Base-by-base conservation (phyloP, 2,888 invertebrate species). In the Schizaphis graminum region DNA sequence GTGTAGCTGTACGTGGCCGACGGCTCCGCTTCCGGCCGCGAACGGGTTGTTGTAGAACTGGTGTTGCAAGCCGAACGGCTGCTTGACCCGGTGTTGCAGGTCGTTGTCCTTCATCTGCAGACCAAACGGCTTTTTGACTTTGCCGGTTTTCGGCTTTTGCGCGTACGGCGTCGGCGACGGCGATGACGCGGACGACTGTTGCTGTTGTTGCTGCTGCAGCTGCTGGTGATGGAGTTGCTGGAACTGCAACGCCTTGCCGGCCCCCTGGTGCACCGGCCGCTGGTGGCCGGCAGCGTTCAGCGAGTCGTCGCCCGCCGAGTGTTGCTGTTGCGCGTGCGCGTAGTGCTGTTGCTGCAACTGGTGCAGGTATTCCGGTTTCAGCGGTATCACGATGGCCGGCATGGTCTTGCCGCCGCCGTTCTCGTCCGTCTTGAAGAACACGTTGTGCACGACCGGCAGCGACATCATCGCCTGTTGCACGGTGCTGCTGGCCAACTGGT, bases 381-480 rank as follows among this genome's bases (percentile, higher is more conserved):
- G 53, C 1, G 94, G 94, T 86, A 94, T 94, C 28, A 94, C 94
- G n/a, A 94, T 94, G 67, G 94, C 94, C 41, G 94, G 94, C 94
- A 94, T 94, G 16, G 91, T 94, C 61, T 91, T 94, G 49, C 94
- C 94, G 24, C 90, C 94, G 41, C 94, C 94, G 90, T 91, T 86
- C 41, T 94, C 94, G 91, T 94, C 94, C 61, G 94, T 94, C 53
- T 94, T 94, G 67, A 94, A 94, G 91, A 94, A 94, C 57, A 94
- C 94, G 86, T 94, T 94, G 90, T 94, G 94, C 49, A 94, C 94
- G 86, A 94, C 94, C 61, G 94, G 94, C 90, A 94, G n/a, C 86
- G 94, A 94, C 94, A 94, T 94, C 94, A 94, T 91, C 49, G 90
- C 90, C 41, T 94, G 94, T n/a, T 94, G 94, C n/a, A 91, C 61